Conservation (phyloP, 2,797 vertebrate genomes). For the Tapirus indicus region DNA sequence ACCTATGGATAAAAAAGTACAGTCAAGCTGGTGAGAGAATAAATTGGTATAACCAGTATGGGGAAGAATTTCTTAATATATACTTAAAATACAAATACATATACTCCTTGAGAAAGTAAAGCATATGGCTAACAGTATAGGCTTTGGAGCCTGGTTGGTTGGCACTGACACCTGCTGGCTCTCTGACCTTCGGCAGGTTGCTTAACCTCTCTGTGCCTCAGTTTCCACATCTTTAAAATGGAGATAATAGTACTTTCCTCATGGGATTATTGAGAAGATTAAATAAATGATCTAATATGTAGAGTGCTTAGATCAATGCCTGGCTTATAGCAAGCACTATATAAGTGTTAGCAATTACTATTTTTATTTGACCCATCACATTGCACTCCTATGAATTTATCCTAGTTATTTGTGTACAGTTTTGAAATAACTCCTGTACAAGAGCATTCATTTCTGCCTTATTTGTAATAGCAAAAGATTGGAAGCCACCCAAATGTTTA, state of each 20-base stretch:
- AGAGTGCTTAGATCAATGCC: background rate
- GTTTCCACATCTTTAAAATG: slow-evolving; percentile 1
- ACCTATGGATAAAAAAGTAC: background rate
- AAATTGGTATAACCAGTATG: background rate
- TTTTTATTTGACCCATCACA: slow-evolving; percentile 36
- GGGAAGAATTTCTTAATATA: background rate
- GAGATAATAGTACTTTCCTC: background rate
- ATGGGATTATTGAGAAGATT: slow-evolving; percentile 15
- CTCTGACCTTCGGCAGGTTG: background rate
- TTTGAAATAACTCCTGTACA: background rate
- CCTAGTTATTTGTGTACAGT: background rate
- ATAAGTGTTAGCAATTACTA: background rate
- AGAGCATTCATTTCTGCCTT: slow-evolving; percentile 1
- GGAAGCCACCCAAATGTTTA: background rate
- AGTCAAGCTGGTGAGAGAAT: slow-evolving; percentile 6
- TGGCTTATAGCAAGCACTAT: background rate
- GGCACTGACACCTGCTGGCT: background rate
- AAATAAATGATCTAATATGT: background rate
- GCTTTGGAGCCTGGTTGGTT: background rate
- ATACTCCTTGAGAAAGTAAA: background rate
- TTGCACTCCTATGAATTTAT: slow-evolving; percentile 17
- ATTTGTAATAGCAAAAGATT: background rate
- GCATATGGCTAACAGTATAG: background rate
- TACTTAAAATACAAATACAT: background rate
- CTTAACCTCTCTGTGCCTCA: background rate